Base-by-base conservation (phyloP, 2,888 invertebrate genomes). In the Epinotia ramella region DNA sequence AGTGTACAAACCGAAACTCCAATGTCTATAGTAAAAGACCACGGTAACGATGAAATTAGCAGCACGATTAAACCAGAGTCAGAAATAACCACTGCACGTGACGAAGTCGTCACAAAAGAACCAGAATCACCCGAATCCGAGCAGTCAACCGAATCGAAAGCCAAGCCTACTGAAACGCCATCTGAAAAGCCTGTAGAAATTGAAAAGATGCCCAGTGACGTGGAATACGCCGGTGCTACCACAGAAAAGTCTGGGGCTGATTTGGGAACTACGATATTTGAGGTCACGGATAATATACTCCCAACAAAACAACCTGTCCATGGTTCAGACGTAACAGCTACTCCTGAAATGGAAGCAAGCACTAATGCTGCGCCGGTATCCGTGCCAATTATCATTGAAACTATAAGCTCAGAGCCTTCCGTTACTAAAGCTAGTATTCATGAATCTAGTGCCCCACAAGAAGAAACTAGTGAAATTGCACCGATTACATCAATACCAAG, bases 21-120 rank as follows among this genome's bases (percentile, higher is more conserved):
- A 5, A 72, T 76, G 76, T 76, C 76, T 11, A 76, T 76, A 46
- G 46, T 72, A 5, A 76, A 67, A 63, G 71, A 76, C 12, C 20
- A 76, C 7, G 20, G 16, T 33, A 63, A 65, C 16, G 56, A 57
- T 63, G 67, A 72, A 66, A 40, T 13, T n/a, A 49, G 24, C 20
- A 59, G 65, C 57, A 56, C 71, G 18, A 20, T 28, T 64, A 71
- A 24, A 57, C 44, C 71, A 20, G 33, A 63, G 11, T 28, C 60
- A 13, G 70, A 13, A 46, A 59, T 56, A 28, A 28, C 65, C 28
- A 33, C 59, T 49, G 53, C 20, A 4, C 44, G 6, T 24, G 24
- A 57, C 12, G 73, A 73, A 12, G 6, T n/a, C 9, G 60, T 46
- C n/a, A 70, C 70, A 53, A n/a, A 20, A 18, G 18, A 13, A 56